Base-by-base conservation (phyloP, 1,140 invertebrate species). In the Formica exsecta region DNA sequence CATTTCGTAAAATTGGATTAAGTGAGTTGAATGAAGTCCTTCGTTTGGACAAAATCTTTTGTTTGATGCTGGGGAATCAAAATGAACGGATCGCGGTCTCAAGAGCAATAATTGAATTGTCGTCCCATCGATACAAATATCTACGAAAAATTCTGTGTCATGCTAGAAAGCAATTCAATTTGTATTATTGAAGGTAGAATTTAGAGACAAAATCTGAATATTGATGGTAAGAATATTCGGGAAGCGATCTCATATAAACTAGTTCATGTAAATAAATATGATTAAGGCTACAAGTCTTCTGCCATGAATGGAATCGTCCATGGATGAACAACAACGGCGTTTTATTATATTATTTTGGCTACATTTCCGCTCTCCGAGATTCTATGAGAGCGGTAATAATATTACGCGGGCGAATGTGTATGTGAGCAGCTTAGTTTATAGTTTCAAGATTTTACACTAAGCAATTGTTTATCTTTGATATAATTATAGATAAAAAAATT, bases 261-360 rank as follows among this genome's bases (percentile, higher is more conserved):
- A 71, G 0, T 13, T 81, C 4, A 13, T 3, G 1, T 73, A 48
- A 83, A 61, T 61, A 71, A 81, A 73, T 22, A 22, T 22, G 22
- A 22, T 22, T 22, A 22, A 44, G 25, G 25, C 25, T 57, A n/a
- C 13, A 13, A 25, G 22, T 54, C 61, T 62, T 41, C 38, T 36
- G n/a, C 19, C 25, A 61, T 29, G 25, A 29, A 29, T 29, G 25
- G 25, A 29, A 29, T 1, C 11, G 22, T 22, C 22, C 22, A 22
- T 22, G 32, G 6, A 71, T 36, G 25, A 25, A 74, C 25, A 11
- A 73, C 36, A 8, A 25, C 11, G 8, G 3, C 19, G 13, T 11
- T 83, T 62, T 74, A 74, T 83, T 74, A 41, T 54, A 36, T 81
- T 73, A 81, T 68, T 83, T 83, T 83, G 66, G 48, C 57, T 74